A percentile compares a stretch with the other conserved stretches of the same genome.
phyloP scores from a whole-genome alignment of 2,113 vertebrate genomes.

The Festucalex cinctus region DNA sequence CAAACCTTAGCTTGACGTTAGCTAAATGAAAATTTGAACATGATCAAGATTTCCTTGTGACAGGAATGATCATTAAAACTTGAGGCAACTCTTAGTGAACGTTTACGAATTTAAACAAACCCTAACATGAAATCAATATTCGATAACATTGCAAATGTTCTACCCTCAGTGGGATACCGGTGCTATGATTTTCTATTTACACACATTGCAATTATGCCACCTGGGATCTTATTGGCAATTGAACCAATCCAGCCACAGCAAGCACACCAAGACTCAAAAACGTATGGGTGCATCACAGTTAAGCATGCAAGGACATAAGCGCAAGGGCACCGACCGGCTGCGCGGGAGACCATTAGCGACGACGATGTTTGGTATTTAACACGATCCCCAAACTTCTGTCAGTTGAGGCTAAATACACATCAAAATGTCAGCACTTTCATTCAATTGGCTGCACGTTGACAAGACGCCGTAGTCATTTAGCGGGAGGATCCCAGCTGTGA shows the following conservation, averaged over 20 bases:
- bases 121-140: no score
- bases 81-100: no score
- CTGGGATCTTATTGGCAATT: not conserved
- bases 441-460: slow-evolving; percentile 7
- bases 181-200: not conserved
- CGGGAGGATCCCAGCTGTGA: slow-evolving; percentile 18
- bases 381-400: not conserved
- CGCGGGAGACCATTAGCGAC: not conserved
- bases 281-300: not conserved
- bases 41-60: no score
- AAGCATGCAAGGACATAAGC: not conserved
- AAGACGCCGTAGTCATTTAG: slow-evolving; percentile 15
- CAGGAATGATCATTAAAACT: no score
- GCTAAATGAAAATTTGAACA: no score
- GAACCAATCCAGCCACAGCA: not conserved
- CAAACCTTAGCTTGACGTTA: no score
- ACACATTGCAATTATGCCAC: not conserved
- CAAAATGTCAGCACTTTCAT: slow-evolving; percentile 8
- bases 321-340: not conserved
- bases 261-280: not conserved
- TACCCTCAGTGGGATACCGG: no score
- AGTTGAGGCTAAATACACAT: slow-evolving; percentile 4
- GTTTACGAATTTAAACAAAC: no score
- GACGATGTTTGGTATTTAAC: not conserved
- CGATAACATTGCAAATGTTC: no score